A percentile compares a stretch with the other conserved stretches of the same genome.
Conservation (phyloP, 2,113 vertebrate species). For the Phalacrocorax carbo region DNA sequence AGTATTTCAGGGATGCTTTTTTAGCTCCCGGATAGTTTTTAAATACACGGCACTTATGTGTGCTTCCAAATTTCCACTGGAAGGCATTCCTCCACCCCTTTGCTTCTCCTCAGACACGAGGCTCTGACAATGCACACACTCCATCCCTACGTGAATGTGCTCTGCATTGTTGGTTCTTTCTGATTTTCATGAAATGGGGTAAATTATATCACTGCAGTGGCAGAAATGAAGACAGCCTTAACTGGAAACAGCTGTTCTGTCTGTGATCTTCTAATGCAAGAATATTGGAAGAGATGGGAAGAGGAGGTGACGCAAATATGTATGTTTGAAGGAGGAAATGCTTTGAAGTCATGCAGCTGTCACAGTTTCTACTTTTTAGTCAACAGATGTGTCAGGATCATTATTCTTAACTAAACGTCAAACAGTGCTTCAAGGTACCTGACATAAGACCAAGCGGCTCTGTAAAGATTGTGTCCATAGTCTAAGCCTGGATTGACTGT, state of each 20-base stretch:
- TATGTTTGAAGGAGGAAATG: conserved; percentile 26
- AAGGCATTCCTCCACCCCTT: neutral
- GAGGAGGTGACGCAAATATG: neutral
- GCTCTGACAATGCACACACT: neutral
- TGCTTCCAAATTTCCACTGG: neutral
- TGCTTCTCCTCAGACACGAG: neutral
- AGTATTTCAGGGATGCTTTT: neutral
- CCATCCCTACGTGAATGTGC: fast-evolving
- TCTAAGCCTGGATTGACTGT: neutral
- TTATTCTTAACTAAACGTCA: conserved; percentile 20
- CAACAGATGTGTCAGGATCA: conserved; percentile 27
- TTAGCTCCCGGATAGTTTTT: neutral
- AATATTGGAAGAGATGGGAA: conserved; percentile 23
- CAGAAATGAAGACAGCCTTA: neutral
- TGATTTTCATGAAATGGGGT: neutral
- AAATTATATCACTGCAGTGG: neutral
- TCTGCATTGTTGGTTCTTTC: neutral
- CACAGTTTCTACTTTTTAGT: conserved; percentile 4
- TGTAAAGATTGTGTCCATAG: neutral
- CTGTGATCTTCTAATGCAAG: conserved; percentile 28
- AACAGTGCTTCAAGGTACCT: neutral
- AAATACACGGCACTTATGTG: neutral
- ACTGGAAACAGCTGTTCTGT: conserved; percentile 22
- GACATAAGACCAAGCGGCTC: neutral
- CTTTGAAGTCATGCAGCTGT: conserved; percentile 66